Conservation (phyloP, 2,888 invertebrate species). For the Temnothorax rugatulus region DNA sequence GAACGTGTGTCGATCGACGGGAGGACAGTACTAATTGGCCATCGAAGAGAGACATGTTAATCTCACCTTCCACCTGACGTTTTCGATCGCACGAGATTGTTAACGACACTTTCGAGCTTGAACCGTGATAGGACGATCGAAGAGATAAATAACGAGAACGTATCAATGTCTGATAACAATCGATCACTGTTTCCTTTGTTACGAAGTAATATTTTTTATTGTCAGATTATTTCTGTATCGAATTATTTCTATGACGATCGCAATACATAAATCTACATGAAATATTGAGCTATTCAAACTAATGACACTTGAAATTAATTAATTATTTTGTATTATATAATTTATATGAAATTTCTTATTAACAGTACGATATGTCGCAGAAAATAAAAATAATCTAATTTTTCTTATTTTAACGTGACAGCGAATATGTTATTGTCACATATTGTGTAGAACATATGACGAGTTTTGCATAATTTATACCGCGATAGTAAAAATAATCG, state of each 20-base stretch:
- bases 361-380: too few relatives aligned
- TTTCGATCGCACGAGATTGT: constrained; percentile 26
- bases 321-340: too few relatives aligned
- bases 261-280: neutral
- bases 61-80: constrained; percentile 52
- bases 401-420: neutral
- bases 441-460: neutral
- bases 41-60: constrained; percentile 45
- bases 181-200: neutral
- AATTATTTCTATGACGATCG: too few relatives aligned
- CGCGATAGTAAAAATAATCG: neutral
- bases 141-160: neutral
- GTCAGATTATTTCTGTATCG: neutral
- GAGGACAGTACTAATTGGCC: constrained; percentile 38
- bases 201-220: neutral
- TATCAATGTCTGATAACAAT: neutral
- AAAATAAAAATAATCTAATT: neutral
- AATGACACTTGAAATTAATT: neutral
- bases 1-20: neutral
- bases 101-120: constrained; percentile 30
- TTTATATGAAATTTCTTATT: neutral
- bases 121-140: constrained; percentile 16
- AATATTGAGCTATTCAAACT: neutral
- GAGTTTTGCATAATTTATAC: constrained; percentile 16
- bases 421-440: neutral